These are phyloP conservation scores for Colostygia pectinataria DNA, from an alignment of 2,888 invertebrate species.

Conservation along the genomic window DNA sequence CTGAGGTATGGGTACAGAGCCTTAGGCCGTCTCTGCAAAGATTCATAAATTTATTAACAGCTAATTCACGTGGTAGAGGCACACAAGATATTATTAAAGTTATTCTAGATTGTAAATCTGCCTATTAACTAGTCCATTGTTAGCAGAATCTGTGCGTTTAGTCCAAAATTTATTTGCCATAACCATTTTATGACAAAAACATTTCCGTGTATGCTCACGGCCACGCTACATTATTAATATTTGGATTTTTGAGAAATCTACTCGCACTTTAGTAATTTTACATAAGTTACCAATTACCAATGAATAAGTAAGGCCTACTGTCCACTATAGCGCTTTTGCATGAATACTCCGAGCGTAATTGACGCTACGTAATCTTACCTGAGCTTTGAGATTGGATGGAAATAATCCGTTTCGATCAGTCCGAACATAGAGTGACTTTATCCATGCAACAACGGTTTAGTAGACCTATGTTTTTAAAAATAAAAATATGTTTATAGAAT, in stretches of 20 bases:
- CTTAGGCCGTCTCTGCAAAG: too few species aligned
- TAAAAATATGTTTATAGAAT: conserved; percentile 12
- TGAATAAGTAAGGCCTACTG: conserved; percentile 3
- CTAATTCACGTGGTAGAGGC: too few species aligned
- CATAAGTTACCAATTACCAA: conserved; percentile 7
- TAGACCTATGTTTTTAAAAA: conserved; percentile 4
- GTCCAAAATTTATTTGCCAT: conserved; percentile 42
- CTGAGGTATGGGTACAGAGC: too few species aligned
- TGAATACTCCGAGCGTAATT: too few species aligned
- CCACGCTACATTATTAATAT: not conserved
- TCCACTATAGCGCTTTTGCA: not conserved
- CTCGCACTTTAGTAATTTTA: not conserved
- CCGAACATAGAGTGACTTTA: too few species aligned
- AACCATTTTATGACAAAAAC: not conserved
- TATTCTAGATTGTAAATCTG: conserved; percentile 4
- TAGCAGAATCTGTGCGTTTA: conserved; percentile 28
- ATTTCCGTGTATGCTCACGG: conserved; percentile 1
- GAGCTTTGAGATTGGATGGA: too few species aligned
- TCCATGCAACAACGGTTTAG: conserved; percentile 2
- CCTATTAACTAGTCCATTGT: conserved; percentile 7
- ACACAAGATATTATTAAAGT: not conserved
- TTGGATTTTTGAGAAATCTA: not conserved
- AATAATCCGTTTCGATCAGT: too few species aligned
- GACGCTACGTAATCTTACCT: too few species aligned
- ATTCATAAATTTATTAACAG: too few species aligned